Evolutionary conservation across 2,797 vertebrate species (phyloP), one percentile per base, ranked within the genome.

Genomic region (Enteromius fasciolatus): DNA sequence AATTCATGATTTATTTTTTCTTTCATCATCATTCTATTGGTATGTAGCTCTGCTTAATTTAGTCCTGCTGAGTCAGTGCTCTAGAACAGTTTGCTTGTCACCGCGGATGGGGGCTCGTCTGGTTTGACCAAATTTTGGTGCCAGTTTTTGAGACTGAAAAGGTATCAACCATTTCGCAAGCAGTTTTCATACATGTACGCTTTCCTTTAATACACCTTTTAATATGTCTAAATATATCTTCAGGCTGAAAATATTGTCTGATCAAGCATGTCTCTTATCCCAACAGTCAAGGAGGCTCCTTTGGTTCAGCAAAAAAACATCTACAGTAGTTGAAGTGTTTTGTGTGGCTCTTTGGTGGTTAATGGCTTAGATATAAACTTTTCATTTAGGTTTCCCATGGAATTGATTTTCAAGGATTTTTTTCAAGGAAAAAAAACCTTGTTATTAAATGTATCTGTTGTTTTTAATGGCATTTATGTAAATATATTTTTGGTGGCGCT

Each of bases 141-240:
- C 10, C 39, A 46, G 39, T 17, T 59, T 63, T 17, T 46, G 5
- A 31, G 14, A 39, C 20, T n/a, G 23, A 44, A 31, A 46, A 23
- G 2, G 3, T 18, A n/a, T 25, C 7, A 59, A 31, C 36, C 52
- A 57, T 57, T 57, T 57, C 3, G 18, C 23, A 28, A 18, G 39
- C 36, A 76, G 5, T 76, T 25, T 25, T 33, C 46, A 25, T 39
- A 7, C 1, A 11, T 61, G n/a, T 44, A 28, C 0, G 5, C 17
- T 46, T 44, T 61, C 15, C 74, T 63, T 41, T 10, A 10, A 44
- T 25, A 28, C 17, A 46, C 57, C 63, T 76, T 39, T 76, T 17
- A 76, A 61, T 76, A 14, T n/a, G 15, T 76, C 75, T 76, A 76
- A 76, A 76, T 76, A 61, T 46, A 76, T 28, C 17, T 25, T 46